These are phyloP conservation scores for Linyphia triangularis DNA, from an alignment of 2,888 invertebrate genomes.

Conservation along the genomic window DNA sequence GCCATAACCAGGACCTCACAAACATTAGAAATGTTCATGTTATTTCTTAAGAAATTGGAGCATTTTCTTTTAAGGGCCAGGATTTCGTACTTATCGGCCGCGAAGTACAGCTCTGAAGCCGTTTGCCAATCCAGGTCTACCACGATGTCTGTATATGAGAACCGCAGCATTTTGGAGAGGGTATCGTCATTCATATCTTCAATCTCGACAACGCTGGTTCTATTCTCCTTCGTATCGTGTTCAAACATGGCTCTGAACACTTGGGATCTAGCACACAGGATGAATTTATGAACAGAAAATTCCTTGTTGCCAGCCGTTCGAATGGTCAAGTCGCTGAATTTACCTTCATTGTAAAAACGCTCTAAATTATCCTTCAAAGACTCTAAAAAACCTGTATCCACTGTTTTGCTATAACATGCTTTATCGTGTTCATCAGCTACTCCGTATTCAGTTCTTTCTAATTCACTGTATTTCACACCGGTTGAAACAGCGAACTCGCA, in stretches of 20 bases:
- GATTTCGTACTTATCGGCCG: conserved; percentile 12
- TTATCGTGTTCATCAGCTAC: neutral
- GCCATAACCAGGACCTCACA: neutral
- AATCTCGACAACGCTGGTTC: neutral
- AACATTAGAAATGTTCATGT: neutral
- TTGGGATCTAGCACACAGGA: neutral
- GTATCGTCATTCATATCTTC: neutral
- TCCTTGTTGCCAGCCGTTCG: neutral
- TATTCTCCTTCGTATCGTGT: conserved; percentile 6
- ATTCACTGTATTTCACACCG: neutral
- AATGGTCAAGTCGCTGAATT: neutral
- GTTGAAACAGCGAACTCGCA: neutral
- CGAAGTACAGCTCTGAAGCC: neutral
- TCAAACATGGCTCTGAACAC: conserved; percentile 11
- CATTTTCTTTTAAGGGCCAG: neutral
- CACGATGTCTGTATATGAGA: neutral
- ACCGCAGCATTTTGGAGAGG: neutral
- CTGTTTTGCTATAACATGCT: too few relatives aligned
- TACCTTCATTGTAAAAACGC: neutral
- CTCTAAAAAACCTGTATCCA: too few relatives aligned
- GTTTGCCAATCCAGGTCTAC: neutral
- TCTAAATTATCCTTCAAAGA: neutral
- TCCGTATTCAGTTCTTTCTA: neutral
- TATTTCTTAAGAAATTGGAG: neutral
- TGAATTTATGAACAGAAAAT: neutral